Evolutionary conservation across 2,888 invertebrate genomes (phyloP).

Genomic region (Andrena dorsata): DNA sequence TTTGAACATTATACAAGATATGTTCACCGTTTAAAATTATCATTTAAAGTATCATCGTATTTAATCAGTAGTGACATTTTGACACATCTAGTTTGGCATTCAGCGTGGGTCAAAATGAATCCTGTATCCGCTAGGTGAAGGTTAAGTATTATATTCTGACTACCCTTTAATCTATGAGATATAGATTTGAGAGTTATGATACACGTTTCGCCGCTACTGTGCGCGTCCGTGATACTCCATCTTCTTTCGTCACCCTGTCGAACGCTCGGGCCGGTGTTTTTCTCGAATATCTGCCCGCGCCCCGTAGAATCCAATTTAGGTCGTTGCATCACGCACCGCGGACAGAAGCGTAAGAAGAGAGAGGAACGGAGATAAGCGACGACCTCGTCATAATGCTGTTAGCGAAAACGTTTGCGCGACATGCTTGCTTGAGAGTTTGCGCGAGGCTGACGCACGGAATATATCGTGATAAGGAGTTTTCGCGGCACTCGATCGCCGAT

Average conservation of each 20-base stretch:
- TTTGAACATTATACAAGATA: too few species aligned
- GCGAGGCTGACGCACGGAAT: conserved; percentile 22
- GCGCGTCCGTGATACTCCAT: too few species aligned
- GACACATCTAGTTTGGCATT: too few species aligned
- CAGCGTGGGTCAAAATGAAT: too few species aligned
- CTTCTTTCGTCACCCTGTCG: not conserved
- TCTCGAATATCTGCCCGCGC: conserved; percentile 13
- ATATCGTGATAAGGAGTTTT: conserved; percentile 36
- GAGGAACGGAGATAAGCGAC: conserved; percentile 28
- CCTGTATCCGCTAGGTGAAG: too few species aligned
- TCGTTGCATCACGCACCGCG: conserved; percentile 49
- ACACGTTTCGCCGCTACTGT: too few species aligned
- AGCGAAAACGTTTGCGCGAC: conserved; percentile 26
- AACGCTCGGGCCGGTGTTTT: not conserved
- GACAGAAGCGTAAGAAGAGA: conserved; percentile 21
- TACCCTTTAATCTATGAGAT: too few species aligned
- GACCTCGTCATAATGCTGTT: conserved; percentile 40
- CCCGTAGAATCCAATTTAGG: conserved; percentile 48
- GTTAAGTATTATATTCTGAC: too few species aligned
- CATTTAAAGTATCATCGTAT: too few species aligned
- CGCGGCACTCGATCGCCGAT: conserved; percentile 21
- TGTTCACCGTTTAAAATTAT: too few species aligned
- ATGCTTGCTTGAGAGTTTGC: conserved; percentile 31
- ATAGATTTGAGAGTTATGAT: too few species aligned
- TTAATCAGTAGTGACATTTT: too few species aligned